phyloP scores from a whole-genome alignment of 2,113 vertebrate species.

The Ophthalmolycus amberensis region DNA sequence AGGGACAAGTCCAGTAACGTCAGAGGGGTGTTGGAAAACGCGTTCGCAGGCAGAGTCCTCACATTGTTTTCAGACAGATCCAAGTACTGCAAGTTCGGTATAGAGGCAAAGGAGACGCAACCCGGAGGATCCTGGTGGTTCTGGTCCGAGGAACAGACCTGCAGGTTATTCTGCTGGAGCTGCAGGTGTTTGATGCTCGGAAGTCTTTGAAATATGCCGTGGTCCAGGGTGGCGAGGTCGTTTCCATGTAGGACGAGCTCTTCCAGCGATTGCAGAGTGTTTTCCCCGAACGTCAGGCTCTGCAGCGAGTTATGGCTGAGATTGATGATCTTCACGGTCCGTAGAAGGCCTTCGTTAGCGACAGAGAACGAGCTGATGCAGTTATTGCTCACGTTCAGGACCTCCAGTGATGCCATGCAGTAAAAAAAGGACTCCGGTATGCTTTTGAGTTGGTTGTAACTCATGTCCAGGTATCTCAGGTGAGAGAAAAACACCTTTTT shows the following conservation, averaged over 20 bases:
- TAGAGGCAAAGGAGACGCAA: conserved; percentile 85
- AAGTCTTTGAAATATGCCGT: conserved; percentile 84
- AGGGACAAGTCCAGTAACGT: conserved; percentile 87
- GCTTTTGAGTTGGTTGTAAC: conserved; percentile 90
- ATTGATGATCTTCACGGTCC: conserved; percentile 83
- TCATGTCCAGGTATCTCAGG: conserved; percentile 90
- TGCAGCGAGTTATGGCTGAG: conserved; percentile 88
- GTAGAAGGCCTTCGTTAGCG: conserved; percentile 62
- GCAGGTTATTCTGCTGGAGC: conserved; percentile 87
- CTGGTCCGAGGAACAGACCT: conserved; percentile 75
- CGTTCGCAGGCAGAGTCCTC: conserved; percentile 73
- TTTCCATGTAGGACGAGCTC: conserved; percentile 88
- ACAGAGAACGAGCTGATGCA: conserved; percentile 86
- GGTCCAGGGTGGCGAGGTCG: conserved; percentile 77
- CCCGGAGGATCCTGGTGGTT: conserved; percentile 33
- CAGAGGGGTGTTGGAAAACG: conserved; percentile 86
- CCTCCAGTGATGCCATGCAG: conserved; percentile 84
- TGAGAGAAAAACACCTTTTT: conserved; percentile 69
- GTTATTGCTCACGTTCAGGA: conserved; percentile 93
- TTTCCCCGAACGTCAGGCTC: conserved; percentile 78
- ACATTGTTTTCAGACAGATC: conserved; percentile 88
- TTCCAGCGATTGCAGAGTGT: conserved; percentile 75
- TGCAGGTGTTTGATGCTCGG: conserved; percentile 84
- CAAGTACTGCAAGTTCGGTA: conserved; percentile 82
- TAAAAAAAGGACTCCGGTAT: conserved; percentile 86